These are phyloP conservation scores for Melipona quadrifasciata DNA, from an alignment of 1,140 invertebrate genomes.

Conservation along the genomic window DNA sequence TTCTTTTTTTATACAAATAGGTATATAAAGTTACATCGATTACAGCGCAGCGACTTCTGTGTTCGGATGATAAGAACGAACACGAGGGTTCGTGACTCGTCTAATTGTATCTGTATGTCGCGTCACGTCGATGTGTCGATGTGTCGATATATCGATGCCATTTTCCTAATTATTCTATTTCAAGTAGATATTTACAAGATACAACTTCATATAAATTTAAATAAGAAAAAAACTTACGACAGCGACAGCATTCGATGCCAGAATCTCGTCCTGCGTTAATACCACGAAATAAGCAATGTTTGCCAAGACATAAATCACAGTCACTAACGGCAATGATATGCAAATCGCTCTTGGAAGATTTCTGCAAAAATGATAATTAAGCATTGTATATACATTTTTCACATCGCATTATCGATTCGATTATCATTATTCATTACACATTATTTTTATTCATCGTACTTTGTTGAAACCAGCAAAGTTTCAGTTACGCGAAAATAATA, in stretches of 20 bases:
- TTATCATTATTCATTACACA: not conserved
- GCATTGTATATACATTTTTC: not conserved
- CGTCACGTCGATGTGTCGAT: no score
- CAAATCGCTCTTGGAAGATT: slow-evolving; percentile 97
- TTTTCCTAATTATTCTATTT: no score
- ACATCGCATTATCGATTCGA: not conserved
- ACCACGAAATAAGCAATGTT: slow-evolving; percentile 97
- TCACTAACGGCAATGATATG: slow-evolving; percentile 95
- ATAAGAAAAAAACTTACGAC: slow-evolving; percentile 87
- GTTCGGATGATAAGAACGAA: no score
- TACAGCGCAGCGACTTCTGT: no score
- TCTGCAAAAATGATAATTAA: slow-evolving; percentile 80
- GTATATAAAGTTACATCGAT: no score
- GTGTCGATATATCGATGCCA: no score
- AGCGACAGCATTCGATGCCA: slow-evolving; percentile 95
- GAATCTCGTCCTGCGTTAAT: slow-evolving; percentile 90
- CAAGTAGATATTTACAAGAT: no score
- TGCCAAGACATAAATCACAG: slow-evolving; percentile 94
- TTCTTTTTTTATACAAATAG: no score
- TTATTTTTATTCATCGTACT: not conserved
- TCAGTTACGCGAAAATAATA: no score
- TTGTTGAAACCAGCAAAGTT: not conserved
- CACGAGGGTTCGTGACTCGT: no score
- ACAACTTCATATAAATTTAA: not conserved
- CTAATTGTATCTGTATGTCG: no score